These are phyloP conservation scores for Megalonaias nervosa DNA, from an alignment of 1,140 invertebrate species.

Conservation along the genomic window DNA sequence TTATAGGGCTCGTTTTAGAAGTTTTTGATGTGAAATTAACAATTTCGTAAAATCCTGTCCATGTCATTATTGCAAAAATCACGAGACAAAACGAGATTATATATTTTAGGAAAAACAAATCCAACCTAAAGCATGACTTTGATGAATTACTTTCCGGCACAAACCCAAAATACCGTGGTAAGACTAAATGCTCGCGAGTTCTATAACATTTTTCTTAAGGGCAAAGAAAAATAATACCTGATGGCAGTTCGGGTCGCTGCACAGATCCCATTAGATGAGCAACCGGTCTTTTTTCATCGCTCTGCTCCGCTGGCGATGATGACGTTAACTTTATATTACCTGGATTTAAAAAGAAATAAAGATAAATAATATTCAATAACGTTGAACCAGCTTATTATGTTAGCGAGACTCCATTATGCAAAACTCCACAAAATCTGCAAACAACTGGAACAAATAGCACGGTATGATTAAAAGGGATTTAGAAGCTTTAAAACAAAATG, in stretches of 20 bases:
- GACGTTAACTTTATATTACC: constrained; percentile 35
- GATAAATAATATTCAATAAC: no score
- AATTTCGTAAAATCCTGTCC: background rate
- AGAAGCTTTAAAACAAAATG: no score
- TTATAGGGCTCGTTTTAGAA: background rate
- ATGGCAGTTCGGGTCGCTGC: constrained; percentile 34
- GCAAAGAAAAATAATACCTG: constrained; percentile 23
- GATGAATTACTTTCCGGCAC: background rate
- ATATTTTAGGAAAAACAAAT: background rate
- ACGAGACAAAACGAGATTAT: background rate
- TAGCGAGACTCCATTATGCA: no score
- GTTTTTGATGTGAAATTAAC: background rate
- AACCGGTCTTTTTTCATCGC: constrained; percentile 37
- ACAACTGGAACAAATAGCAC: no score
- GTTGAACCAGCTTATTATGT: no score
- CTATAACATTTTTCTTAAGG: background rate
- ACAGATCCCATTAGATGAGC: constrained; percentile 57
- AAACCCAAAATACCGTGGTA: background rate
- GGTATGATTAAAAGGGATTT: no score
- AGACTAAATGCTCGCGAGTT: background rate
- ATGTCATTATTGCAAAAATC: background rate
- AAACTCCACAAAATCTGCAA: no score
- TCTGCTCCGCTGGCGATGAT: constrained; percentile 8
- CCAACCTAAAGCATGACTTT: background rate
- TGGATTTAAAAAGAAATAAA: constrained; percentile 16